Conservation (phyloP, 1,140 invertebrate species). For the Listronotus oregonensis region DNA sequence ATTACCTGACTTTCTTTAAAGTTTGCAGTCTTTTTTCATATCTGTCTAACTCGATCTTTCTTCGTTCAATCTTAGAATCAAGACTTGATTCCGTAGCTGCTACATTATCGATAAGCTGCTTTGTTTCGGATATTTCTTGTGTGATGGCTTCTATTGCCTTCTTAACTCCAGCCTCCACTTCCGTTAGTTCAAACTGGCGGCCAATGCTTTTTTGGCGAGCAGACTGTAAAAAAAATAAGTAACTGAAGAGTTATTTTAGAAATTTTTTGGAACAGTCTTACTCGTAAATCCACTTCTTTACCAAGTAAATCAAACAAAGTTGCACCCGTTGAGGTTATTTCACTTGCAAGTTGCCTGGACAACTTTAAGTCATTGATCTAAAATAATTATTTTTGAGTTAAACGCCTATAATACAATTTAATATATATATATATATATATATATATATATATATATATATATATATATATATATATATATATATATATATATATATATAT, state of each 20-base stretch:
- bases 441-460: too few relatives aligned
- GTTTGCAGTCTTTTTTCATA: slow-evolving; percentile 92
- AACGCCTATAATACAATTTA: too few relatives aligned
- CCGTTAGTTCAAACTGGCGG: slow-evolving; percentile 81
- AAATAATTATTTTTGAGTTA: too few relatives aligned
- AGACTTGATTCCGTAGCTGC: slow-evolving; percentile 84
- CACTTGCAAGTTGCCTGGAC: slow-evolving; percentile 83
- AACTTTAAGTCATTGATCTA: slow-evolving; percentile 82
- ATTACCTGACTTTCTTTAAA: slow-evolving; percentile 87
- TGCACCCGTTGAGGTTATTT: slow-evolving; percentile 90
- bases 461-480: too few relatives aligned
- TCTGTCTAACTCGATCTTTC: slow-evolving; percentile 85
- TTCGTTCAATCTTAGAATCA: slow-evolving; percentile 90
- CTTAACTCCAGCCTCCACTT: slow-evolving; percentile 77
- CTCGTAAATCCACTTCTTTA: slow-evolving; percentile 86
- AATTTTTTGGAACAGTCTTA: slow-evolving; percentile 43
- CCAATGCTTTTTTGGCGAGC: slow-evolving; percentile 58
- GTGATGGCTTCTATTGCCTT: slow-evolving; percentile 71
- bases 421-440: too few relatives aligned
- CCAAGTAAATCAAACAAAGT: slow-evolving; percentile 87
- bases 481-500: too few relatives aligned
- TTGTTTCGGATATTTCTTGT: slow-evolving; percentile 73
- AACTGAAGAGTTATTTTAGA: not conserved
- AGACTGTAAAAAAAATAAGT: slow-evolving; percentile 50
- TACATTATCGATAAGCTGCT: slow-evolving; percentile 80